Evolutionary conservation across 2,888 invertebrate genomes (phyloP).

Genomic region (Archips crataeganus): DNA sequence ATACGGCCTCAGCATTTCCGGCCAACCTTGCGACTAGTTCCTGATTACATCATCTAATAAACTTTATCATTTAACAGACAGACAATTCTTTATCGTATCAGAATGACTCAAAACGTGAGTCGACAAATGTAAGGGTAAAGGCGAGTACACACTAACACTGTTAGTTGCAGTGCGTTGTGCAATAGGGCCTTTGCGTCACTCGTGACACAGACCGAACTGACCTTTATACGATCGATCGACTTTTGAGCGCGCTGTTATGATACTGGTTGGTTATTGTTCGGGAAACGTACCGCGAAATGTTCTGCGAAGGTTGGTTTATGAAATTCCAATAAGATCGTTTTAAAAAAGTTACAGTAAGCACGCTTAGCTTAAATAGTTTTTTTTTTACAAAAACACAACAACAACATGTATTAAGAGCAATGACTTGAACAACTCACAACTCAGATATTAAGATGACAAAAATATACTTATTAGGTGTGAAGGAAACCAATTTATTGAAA

Average conservation of each 20-base stretch:
- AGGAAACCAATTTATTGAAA: no score
- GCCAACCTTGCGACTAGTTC: conserved; percentile 77
- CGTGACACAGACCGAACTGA: conserved; percentile 68
- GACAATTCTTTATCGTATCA: conserved; percentile 31
- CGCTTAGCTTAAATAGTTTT: no score
- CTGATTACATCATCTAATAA: conserved; percentile 82
- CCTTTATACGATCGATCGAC: conserved; percentile 79
- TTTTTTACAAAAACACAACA: not conserved
- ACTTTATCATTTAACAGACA: conserved; percentile 57
- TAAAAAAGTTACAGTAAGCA: no score
- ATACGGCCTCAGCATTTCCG: conserved; percentile 75
- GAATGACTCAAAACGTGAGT: conserved; percentile 23
- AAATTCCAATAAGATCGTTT: not conserved
- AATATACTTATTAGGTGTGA: no score
- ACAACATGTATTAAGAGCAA: not conserved
- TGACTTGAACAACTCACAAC: no score
- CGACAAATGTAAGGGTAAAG: conserved; percentile 15
- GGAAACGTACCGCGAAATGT: conserved; percentile 21
- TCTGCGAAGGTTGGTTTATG: not conserved
- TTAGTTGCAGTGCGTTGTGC: conserved; percentile 73
- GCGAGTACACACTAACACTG: conserved; percentile 8
- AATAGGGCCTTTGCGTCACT: conserved; percentile 77
- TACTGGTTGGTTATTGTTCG: conserved; percentile 24
- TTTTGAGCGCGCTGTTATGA: conserved; percentile 26
- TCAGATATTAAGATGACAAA: no score